Evolutionary conservation across 2,888 invertebrate genomes (phyloP), one percentile per base, ranked within the genome.

Genomic region (Heliothis peltigera): DNA sequence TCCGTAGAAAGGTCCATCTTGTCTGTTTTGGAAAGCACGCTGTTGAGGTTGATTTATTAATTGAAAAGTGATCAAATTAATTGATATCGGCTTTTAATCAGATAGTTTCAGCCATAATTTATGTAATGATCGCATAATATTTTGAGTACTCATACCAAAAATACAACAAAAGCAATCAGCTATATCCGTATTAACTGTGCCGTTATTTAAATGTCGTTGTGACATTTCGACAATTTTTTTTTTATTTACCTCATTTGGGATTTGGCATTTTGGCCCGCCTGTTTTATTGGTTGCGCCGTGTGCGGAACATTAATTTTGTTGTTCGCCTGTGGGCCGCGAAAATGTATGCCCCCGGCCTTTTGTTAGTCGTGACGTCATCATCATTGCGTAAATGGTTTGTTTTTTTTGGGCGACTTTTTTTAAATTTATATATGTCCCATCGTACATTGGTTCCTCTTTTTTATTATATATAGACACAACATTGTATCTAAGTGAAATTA

Each of bases 201-300:
- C 74, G 76, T 75, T 83, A 80, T 74, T 79, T 81, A 90, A 92
- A 92, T 91, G 92, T 79, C 92, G 86, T 75, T 81, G 83, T 93
- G 94, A 80, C 94, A 92, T 95, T 95, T 94, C 73, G 76, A 61
- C 64, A 60, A 46, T 54, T 64, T 87, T 75, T 91, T 92, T 93
- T 93, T 95, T 94, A 94, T 92, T 93, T 91, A 92, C 93, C 91
- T 92, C 93, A 90, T 92, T 94, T 92, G 89, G 90, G 89, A 91
- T 90, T 88, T 94, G 94, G 88, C 94, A 94, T 94, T 95, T 94
- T 72, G 87, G 84, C 75, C 82, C 81, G 81, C 81, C 74, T 83
- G 85, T 89, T 92, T 93, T 93, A 93, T 93, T 87, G 89, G 87
- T 83, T 82, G 84, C 81, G 86, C 84, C 84, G 89, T 91, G 89